A percentile compares a stretch with the other conserved stretches of the same genome.
Conservation (phyloP, 1,140 invertebrate species). For the Cepaea nemoralis region DNA sequence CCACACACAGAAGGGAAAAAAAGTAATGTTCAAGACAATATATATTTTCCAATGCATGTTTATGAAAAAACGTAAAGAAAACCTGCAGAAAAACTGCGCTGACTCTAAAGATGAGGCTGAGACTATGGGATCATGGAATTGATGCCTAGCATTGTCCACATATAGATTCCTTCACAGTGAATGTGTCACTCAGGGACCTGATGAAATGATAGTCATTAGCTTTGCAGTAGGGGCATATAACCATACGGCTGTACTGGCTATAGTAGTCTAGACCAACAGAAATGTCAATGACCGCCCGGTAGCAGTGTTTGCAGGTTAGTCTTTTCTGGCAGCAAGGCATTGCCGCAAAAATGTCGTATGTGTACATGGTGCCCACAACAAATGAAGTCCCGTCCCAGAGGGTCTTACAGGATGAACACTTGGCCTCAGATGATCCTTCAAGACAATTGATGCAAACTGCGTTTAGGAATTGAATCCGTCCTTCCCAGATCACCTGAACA, state of each 20-base stretch:
- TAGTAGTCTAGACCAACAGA: slow-evolving; percentile 83
- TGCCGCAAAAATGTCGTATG: slow-evolving; percentile 97
- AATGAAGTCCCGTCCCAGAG: slow-evolving; percentile 93
- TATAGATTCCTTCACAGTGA: slow-evolving; percentile 64
- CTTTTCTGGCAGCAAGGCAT: slow-evolving; percentile 94
- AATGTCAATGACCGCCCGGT: slow-evolving; percentile 66
- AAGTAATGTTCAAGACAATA: too few species aligned
- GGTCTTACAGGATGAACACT: slow-evolving; percentile 85
- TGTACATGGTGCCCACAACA: slow-evolving; percentile 96
- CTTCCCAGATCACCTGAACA: slow-evolving; percentile 81
- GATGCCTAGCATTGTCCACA: slow-evolving; percentile 44
- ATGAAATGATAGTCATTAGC: slow-evolving; percentile 93
- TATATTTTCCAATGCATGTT: too few species aligned
- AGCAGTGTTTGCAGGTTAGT: slow-evolving; percentile 77
- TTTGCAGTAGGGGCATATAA: slow-evolving; percentile 91
- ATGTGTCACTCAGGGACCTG: slow-evolving; percentile 78
- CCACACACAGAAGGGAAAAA: too few species aligned
- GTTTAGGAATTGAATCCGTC: slow-evolving; percentile 87
- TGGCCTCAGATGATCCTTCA: slow-evolving; percentile 84
- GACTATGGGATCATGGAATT: slow-evolving; percentile 18
- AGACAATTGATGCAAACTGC: slow-evolving; percentile 94
- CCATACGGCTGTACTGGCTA: slow-evolving; percentile 93
- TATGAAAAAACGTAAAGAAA: background rate
- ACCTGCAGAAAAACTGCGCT: background rate
- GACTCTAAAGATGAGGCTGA: slow-evolving; percentile 6